A percentile compares a stretch with the other conserved stretches of the same genome.
Conservation (phyloP, 1,140 invertebrate genomes). For the Drosophila nannoptera region DNA sequence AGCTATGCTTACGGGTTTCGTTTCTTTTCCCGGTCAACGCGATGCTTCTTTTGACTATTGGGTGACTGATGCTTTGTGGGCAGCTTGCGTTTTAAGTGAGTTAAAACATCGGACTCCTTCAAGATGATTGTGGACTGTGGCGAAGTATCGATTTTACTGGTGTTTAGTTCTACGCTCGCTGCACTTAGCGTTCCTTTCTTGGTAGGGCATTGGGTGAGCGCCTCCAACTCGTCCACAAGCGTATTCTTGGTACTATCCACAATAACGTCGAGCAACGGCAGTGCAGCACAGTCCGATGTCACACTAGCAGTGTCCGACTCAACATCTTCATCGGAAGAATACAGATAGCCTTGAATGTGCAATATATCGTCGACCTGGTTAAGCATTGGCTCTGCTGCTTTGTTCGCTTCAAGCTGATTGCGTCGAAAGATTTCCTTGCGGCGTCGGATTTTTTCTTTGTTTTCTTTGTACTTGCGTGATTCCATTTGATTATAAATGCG, state of each 20-base stretch:
- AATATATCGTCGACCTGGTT: slow-evolving; percentile 10
- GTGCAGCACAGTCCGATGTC: slow-evolving; percentile 1
- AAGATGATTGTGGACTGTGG: neutral
- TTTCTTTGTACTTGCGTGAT: slow-evolving; percentile 85
- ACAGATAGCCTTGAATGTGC: slow-evolving; percentile 67
- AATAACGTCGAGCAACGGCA: slow-evolving; percentile 41
- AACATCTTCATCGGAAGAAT: slow-evolving; percentile 69
- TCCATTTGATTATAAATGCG: slow-evolving; percentile 84
- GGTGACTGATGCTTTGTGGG: slow-evolving; percentile 29
- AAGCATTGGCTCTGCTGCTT: neutral
- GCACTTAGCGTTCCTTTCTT: slow-evolving; percentile 20
- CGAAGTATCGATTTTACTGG: slow-evolving; percentile 34
- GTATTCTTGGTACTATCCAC: slow-evolving; percentile 78
- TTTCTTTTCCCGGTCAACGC: slow-evolving; percentile 43
- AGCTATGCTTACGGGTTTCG: slow-evolving; percentile 36
- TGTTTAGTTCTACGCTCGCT: slow-evolving; percentile 32
- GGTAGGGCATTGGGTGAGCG: slow-evolving; percentile 30
- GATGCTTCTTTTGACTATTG: slow-evolving; percentile 43
- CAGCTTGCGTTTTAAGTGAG: slow-evolving; percentile 41
- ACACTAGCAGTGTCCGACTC: slow-evolving; percentile 6
- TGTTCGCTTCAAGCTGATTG: slow-evolving; percentile 26
- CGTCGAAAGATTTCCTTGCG: slow-evolving; percentile 83
- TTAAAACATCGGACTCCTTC: neutral
- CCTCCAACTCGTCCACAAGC: slow-evolving; percentile 64
- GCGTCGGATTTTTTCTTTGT: slow-evolving; percentile 87